Evolutionary conservation across 2,888 invertebrate genomes (phyloP).

Genomic region (Lepetodrilus schrolli): DNA sequence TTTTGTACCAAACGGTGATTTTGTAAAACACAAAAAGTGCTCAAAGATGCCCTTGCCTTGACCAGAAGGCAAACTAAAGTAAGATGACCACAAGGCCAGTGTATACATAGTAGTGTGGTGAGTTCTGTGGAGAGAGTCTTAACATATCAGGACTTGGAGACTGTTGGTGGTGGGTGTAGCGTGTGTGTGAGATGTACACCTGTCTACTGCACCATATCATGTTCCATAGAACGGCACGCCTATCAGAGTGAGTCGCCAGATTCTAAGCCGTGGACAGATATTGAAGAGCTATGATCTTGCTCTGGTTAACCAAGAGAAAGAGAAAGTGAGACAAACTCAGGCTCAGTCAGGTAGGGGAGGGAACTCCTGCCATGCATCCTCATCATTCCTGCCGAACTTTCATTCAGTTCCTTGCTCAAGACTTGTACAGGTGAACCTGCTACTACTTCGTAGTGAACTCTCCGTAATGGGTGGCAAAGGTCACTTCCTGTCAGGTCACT

Average conservation of each 20-base stretch:
- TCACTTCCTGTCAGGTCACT: no score
- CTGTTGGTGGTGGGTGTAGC: not conserved
- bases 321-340: no score
- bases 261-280: no score
- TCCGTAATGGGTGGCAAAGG: not conserved
- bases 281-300: no score
- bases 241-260: no score
- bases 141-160: not conserved
- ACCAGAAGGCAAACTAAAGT: not conserved
- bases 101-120: not conserved
- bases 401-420: slow-evolving; percentile 18
- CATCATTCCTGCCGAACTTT: slow-evolving; percentile 25
- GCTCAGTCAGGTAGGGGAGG: not conserved
- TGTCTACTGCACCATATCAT: not conserved
- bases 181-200: not conserved
- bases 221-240: not conserved
- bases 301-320: no score
- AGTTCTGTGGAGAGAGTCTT: not conserved
- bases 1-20: slow-evolving; percentile 19
- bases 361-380: not conserved
- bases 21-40: slow-evolving; percentile 22
- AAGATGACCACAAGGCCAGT: not conserved
- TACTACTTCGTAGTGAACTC: no score
- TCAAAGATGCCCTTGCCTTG: slow-evolving; percentile 7
- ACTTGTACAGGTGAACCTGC: not conserved